Percentiles rank a stretch among this genome's conserved stretches.
Evolutionary conservation across 35 echinoderm and acorn worm species (phyloP).

Genomic region (Eucidaris tribuloides): DNA sequence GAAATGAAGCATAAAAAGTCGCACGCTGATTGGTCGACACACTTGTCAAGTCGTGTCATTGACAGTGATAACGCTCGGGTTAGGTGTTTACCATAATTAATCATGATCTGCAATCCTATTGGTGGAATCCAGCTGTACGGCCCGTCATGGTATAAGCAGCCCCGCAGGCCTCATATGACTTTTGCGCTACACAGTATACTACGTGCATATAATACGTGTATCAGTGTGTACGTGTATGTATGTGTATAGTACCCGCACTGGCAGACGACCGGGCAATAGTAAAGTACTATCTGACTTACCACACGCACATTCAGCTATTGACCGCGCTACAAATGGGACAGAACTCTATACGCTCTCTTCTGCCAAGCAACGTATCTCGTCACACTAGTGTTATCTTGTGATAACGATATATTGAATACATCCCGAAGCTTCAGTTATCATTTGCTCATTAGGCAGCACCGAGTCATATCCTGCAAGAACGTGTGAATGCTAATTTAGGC

Average conservation of each 20-base stretch:
- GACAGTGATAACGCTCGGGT: conserved; percentile 19
- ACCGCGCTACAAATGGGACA: neutral
- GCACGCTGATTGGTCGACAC: conserved; percentile 19
- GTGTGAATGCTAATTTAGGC: neutral
- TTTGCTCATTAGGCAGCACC: neutral
- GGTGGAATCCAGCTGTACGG: conserved; percentile 72
- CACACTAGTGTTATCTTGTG: neutral
- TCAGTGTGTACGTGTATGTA: neutral
- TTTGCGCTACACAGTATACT: conserved; percentile 1
- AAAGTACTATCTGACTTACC: neutral
- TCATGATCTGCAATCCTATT: conserved; percentile 66
- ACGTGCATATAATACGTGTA: neutral
- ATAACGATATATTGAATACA: conserved; percentile 24
- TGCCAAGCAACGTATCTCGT: neutral
- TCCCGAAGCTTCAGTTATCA: neutral
- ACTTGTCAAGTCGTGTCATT: conserved; percentile 17
- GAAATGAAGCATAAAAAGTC: too few relatives aligned
- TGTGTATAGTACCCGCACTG: conserved; percentile 7
- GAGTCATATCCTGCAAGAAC: conserved; percentile 14
- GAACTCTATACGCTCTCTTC: neutral
- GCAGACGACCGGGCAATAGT: neutral
- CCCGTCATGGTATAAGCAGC: conserved; percentile 31
- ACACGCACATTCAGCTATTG: neutral
- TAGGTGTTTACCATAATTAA: conserved; percentile 51
- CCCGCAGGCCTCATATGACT: conserved; percentile 26